These are phyloP conservation scores for Aix galericulata DNA, from an alignment of 2,113 vertebrate species.

Conservation along the genomic window DNA sequence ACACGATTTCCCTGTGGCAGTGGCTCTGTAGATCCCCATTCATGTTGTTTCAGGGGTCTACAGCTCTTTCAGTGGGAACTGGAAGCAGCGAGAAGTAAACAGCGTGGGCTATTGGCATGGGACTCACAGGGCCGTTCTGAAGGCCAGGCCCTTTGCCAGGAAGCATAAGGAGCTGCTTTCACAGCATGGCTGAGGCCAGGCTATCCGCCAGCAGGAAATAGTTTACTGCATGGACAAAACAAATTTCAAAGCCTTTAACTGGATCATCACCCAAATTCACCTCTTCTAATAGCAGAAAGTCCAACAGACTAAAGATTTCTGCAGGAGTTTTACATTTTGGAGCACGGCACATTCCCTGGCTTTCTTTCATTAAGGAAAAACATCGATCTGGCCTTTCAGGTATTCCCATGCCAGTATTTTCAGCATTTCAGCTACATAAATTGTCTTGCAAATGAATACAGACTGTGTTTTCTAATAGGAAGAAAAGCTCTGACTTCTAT, in stretches of 20 bases:
- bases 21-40: neutral
- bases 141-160: neutral
- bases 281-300: constrained; percentile 42
- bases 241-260: constrained; percentile 44
- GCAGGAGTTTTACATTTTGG: neutral
- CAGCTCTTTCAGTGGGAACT: neutral
- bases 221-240: constrained; percentile 10
- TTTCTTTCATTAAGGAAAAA: constrained; percentile 2
- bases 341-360: neutral
- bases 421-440: neutral
- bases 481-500: neutral
- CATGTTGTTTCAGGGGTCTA: neutral
- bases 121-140: neutral
- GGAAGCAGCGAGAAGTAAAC: neutral
- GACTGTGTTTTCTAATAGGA: neutral
- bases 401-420: neutral
- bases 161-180: neutral
- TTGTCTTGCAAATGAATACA: neutral
- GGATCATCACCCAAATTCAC: constrained; percentile 44
- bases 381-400: neutral
- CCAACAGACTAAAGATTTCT: constrained; percentile 12
- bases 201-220: neutral
- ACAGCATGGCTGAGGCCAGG: neutral
- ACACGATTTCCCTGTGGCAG: accelerated
- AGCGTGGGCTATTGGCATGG: neutral